Evolutionary conservation across 2,888 invertebrate genomes (phyloP).

Genomic region (Crossocerus cetratus): DNA sequence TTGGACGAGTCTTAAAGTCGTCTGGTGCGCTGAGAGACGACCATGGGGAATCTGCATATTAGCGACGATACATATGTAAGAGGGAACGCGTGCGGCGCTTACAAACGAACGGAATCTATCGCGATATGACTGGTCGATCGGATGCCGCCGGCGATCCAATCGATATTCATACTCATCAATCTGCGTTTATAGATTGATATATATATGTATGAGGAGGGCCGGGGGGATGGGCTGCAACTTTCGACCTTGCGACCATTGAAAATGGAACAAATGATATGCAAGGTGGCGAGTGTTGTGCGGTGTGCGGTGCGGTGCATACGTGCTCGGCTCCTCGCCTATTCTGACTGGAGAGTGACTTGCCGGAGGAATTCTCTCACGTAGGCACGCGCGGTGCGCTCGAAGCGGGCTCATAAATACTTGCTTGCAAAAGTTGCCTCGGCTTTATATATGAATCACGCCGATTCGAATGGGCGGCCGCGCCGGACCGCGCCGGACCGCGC

Average conservation of each 20-base stretch:
- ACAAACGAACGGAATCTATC: background rate
- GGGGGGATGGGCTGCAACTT: conserved; percentile 32
- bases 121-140: conserved; percentile 28
- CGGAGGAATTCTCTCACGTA: conserved; percentile 2
- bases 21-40: no score
- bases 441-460: no score
- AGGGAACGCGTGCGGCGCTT: background rate
- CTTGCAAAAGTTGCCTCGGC: background rate
- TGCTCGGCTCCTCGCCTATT: no score
- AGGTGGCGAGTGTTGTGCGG: background rate
- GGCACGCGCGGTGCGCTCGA: no score
- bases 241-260: conserved; percentile 45
- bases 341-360: background rate
- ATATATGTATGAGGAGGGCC: no score
- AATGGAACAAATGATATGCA: conserved; percentile 8
- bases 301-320: background rate
- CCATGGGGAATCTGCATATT: no score
- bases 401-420: background rate
- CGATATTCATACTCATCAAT: conserved; percentile 36
- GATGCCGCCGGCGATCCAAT: conserved; percentile 25
- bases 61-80: background rate
- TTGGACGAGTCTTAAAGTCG: no score
- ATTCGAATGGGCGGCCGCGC: no score
- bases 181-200: no score
- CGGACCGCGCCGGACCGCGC: no score